phyloP scores from a whole-genome alignment of 2,797 vertebrate genomes.

The Muscicapa striata region DNA sequence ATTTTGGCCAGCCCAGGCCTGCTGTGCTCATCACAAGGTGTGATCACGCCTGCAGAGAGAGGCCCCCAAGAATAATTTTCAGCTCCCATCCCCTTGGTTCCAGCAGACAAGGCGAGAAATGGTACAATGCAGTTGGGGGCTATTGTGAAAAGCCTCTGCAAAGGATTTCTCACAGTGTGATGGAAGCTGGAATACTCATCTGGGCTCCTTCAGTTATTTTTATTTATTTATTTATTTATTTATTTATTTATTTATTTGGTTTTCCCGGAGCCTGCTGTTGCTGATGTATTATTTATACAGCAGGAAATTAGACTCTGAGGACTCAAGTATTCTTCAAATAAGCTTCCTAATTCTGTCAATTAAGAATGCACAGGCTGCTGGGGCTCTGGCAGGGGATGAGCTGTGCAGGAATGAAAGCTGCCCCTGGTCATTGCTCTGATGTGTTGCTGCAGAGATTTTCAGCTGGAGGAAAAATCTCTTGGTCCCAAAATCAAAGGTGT shows the following conservation, averaged over 20 bases:
- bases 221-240: not conserved
- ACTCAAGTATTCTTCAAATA: slow-evolving; percentile 62
- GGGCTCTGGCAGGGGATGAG: slow-evolving; percentile 31
- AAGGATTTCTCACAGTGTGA: slow-evolving; percentile 27
- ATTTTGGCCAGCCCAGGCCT: not conserved
- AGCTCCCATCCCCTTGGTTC: slow-evolving; percentile 11
- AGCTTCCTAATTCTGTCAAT: slow-evolving; percentile 66
- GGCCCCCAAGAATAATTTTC: slow-evolving; percentile 1
- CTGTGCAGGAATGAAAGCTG: not conserved
- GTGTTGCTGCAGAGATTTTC: not conserved
- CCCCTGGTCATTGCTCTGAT: slow-evolving; percentile 37
- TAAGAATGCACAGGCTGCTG: slow-evolving; percentile 46
- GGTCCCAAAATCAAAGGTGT: not conserved
- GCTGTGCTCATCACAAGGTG: slow-evolving; percentile 51
- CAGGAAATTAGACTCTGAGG: slow-evolving; percentile 69
- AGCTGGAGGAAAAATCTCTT: slow-evolving; percentile 15
- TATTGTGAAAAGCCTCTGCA: slow-evolving; percentile 35
- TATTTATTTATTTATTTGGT: not conserved
- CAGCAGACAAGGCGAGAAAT: slow-evolving; percentile 48
- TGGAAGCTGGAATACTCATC: slow-evolving; percentile 35
- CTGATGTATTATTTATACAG: slow-evolving; percentile 68
- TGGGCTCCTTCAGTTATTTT: not conserved
- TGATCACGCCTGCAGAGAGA: not conserved
- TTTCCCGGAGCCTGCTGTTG: slow-evolving; percentile 37
- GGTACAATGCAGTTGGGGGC: not conserved